A percentile compares a stretch with the other conserved stretches of the same genome.
Conservation (phyloP, 2,797 vertebrate species). For the Phrynocephalus guinanensis region DNA sequence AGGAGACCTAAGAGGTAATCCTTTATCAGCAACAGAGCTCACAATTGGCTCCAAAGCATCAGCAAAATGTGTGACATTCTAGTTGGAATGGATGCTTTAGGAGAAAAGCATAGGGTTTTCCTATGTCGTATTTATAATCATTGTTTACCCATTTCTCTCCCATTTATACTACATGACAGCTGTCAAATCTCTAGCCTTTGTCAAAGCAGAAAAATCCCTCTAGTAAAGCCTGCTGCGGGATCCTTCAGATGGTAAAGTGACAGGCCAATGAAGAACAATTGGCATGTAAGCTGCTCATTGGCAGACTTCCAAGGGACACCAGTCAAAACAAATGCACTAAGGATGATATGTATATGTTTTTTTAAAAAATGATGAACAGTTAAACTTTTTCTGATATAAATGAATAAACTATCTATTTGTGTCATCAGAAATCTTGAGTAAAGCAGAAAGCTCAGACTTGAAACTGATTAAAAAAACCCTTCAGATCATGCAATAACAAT, state of each 20-base stretch:
- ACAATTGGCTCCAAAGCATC: not conserved
- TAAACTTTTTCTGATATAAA: too few relatives aligned
- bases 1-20: not conserved
- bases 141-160: not conserved
- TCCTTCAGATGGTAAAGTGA: slow-evolving; percentile 18
- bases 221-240: not conserved
- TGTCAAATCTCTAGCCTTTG: slow-evolving; percentile 18
- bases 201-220: not conserved
- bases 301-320: slow-evolving; percentile 16
- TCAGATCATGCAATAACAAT: too few relatives aligned
- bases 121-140: not conserved
- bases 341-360: not conserved
- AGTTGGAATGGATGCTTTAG: not conserved
- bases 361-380: too few relatives aligned
- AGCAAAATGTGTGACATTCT: not conserved
- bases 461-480: too few relatives aligned
- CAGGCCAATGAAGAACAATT: not conserved
- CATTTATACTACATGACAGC: not conserved
- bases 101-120: not conserved
- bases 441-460: too few relatives aligned
- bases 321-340: slow-evolving; percentile 21
- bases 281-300: not conserved
- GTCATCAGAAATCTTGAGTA: too few relatives aligned
- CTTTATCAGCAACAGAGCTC: not conserved
- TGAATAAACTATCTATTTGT: too few relatives aligned